Evolutionary conservation across 1,140 invertebrate species (phyloP).

Genomic region (Lutraria rhynchaena): DNA sequence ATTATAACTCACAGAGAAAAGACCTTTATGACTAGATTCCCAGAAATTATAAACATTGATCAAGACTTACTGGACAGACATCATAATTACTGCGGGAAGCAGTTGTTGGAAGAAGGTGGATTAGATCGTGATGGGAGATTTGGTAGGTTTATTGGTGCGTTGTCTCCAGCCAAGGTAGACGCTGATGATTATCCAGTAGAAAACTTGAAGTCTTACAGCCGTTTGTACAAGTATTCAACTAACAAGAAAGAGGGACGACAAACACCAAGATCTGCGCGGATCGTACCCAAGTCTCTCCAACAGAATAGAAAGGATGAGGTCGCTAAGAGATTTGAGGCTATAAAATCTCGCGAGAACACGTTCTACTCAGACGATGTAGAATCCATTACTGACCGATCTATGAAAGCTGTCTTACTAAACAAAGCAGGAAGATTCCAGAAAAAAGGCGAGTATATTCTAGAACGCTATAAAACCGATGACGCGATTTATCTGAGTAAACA

Average conservation of each 20-base stretch:
- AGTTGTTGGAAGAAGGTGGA: slow-evolving; percentile 39
- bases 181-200: slow-evolving; percentile 48
- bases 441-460: slow-evolving; percentile 52
- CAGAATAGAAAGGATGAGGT: slow-evolving; percentile 51
- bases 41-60: slow-evolving; percentile 54
- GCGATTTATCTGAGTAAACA: slow-evolving; percentile 48
- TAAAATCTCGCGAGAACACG: slow-evolving; percentile 55
- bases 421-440: slow-evolving; percentile 40
- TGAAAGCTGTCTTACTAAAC: not conserved
- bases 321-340: slow-evolving; percentile 44
- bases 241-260: slow-evolving; percentile 18
- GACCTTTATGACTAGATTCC: slow-evolving; percentile 57
- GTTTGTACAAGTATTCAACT: slow-evolving; percentile 46
- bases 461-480: slow-evolving; percentile 59
- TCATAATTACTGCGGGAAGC: slow-evolving; percentile 53
- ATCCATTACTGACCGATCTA: slow-evolving; percentile 5
- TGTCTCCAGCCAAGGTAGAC: slow-evolving; percentile 40
- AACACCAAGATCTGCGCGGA: slow-evolving; percentile 34
- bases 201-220: slow-evolving; percentile 49
- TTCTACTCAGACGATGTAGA: slow-evolving; percentile 34
- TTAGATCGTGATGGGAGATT: slow-evolving; percentile 41
- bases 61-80: slow-evolving; percentile 43
- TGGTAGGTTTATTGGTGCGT: slow-evolving; percentile 35
- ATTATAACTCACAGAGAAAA: slow-evolving; percentile 57
- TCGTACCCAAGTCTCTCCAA: slow-evolving; percentile 42